phyloP scores from a whole-genome alignment of 2,888 invertebrate genomes.

The Melolontha melolontha region DNA sequence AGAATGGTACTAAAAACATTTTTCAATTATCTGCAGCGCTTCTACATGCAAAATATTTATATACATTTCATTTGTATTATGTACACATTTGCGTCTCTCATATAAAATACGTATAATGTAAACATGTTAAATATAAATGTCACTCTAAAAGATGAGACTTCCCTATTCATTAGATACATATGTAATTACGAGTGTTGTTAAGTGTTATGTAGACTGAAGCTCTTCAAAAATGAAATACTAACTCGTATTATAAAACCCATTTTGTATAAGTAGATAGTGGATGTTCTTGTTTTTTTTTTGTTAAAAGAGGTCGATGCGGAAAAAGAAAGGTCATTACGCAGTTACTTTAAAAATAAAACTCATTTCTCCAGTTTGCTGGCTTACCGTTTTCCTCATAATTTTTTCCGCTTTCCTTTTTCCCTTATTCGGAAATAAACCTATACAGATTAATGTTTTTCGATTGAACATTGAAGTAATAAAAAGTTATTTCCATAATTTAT shows the following conservation, averaged over 20 bases:
- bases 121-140: no score
- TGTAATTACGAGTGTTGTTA: no score
- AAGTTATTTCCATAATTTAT: neutral
- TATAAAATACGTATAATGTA: no score
- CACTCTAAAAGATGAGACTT: no score
- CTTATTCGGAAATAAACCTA: neutral
- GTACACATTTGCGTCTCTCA: no score
- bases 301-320: neutral
- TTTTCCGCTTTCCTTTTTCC: neutral
- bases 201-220: no score
- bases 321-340: neutral
- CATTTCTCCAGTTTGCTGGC: neutral
- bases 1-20: no score
- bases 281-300: neutral
- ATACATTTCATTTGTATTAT: no score
- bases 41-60: no score
- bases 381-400: neutral
- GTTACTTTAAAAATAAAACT: conserved; percentile 1
- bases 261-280: conserved; percentile 3
- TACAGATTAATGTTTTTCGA: neutral
- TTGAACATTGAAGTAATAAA: neutral
- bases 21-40: no score
- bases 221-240: no score
- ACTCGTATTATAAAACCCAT: neutral
- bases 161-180: no score